Base-by-base conservation (phyloP, 1,140 invertebrate species). In the Pseudoatta argentina region DNA sequence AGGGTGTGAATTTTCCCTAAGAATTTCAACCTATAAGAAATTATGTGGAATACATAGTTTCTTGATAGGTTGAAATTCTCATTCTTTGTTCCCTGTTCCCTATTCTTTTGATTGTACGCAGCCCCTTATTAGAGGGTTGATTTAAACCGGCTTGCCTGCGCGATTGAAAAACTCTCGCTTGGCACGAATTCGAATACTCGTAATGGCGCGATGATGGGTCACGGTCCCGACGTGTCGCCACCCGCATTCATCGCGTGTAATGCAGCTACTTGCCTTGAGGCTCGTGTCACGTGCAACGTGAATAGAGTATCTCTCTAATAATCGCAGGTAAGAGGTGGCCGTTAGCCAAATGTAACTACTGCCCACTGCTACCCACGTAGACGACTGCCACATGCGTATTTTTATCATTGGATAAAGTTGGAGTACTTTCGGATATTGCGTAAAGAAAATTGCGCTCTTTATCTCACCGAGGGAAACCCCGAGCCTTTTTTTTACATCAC, bases 291-390 rank as follows among this genome's bases (percentile, higher is more conserved):
- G 82, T 78, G 82, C 82, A 27, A 44, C 48, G 72, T 48, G 73
- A 85, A 85, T 85, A 85, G 63, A 85, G 82, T 63, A 53, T 78
- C 61, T 66, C 59, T 30, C 30, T 85, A 77, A 85, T 85, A 85
- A 85, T 63, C 51, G 61, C 82, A 85, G 73, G 48, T 85, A 66
- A 67, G 21, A 69, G 7, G 30, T 85, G 82, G 82, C 82, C 24
- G 21, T 12, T 24, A n/a, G 82, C 82, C 82, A 85, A 77, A 77
- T 85, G 73, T 66, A 85, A 85, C 59, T 8, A 55, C 57, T 64
- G 72, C 44, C 59, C 44, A n/a, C 53, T 12, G 24, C 30, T 81
- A 5, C 8, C 63, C 21, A 39, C 71, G 63, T 69, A 77, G 30
- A 39, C 72, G 44, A 57, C 12, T 8, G 73, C 48, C 82, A 77